Base-by-base conservation (phyloP, 2,888 invertebrate genomes). In the Micoletzkya japonica region DNA sequence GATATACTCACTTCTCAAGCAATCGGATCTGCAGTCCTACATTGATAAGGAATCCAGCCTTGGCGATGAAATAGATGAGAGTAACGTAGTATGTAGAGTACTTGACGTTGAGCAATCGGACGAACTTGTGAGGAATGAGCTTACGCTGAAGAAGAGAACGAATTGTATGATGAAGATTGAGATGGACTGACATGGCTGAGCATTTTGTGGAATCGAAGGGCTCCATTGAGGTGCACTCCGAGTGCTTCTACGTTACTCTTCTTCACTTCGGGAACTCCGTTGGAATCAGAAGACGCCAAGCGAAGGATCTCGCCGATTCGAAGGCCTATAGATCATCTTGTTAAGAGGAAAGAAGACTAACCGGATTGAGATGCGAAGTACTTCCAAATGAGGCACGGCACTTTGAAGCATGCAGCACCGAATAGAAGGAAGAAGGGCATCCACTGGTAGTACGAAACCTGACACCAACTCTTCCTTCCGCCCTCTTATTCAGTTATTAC, bases 381-480 rank as follows among this genome's bases (percentile, higher is more conserved):
- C 52, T 82, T 84, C 83, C 83, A 83, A 30, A 83, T 82, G 58
- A 84, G 73, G 17, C 83, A 81, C 1, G 83, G 83, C 6, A 83
- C 32, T 30, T 80, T 77, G 71, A 83, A 83, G 60, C 83, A 83
- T 7, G 77, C 80, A 1, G 83, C 83, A 66, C 83, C 81, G 63
- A 83, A 83, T 1, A 83, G 72, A 24, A 83, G 64, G 67, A 83
- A 83, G 70, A 83, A 83, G 6, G 83, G 77, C 77, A 80, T 77
- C 80, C 80, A 80, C 67, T 81, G 81, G 60, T 80, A 81, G 54
- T 79, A 81, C 2, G 77, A 77, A 17, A 78, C 71, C 76, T 76
- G 30, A 1, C 10, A 49, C n/a, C 17, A 44, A n/a, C 0, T 44
- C 72, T 70, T 6, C 17, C 28, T 28, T 52, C 54, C 36, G 7